phyloP scores from a whole-genome alignment of 2,113 vertebrate species.

The Zeus faber region DNA sequence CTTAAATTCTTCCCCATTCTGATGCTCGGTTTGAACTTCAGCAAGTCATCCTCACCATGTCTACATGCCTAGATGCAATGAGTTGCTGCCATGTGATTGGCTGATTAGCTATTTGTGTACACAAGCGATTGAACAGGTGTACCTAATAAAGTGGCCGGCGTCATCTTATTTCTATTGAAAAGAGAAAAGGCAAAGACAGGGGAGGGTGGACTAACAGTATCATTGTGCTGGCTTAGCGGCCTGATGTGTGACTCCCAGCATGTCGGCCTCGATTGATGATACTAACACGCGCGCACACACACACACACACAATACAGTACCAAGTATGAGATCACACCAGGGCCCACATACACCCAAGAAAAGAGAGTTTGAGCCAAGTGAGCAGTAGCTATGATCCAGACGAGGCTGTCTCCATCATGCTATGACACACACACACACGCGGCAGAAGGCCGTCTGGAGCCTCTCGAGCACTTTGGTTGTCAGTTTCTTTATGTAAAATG shows the following conservation, averaged over 20 bases:
- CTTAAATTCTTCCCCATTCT: too few relatives aligned
- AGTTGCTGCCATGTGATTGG: too few relatives aligned
- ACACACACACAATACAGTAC: conserved; percentile 26
- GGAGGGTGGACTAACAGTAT: background rate
- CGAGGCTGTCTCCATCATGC: conserved; percentile 26
- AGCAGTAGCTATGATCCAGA: conserved; percentile 57
- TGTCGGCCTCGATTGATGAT: conserved; percentile 17
- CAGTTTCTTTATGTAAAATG: too few relatives aligned
- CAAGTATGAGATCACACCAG: conserved; percentile 49
- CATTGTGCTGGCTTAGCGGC: conserved; percentile 7
- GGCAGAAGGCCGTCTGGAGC: background rate
- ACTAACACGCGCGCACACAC: background rate
- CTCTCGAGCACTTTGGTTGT: conserved; percentile 6
- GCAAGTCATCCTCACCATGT: too few relatives aligned
- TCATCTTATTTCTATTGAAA: too few relatives aligned
- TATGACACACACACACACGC: background rate
- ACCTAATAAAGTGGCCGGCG: too few relatives aligned
- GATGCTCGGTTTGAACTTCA: too few relatives aligned
- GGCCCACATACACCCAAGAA: conserved; percentile 39
- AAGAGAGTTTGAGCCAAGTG: conserved; percentile 40
- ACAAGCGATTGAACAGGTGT: too few relatives aligned
- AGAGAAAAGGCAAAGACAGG: background rate
- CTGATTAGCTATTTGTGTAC: too few relatives aligned
- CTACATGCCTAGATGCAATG: too few relatives aligned
- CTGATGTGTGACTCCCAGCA: conserved; percentile 14